Conservation (phyloP, 2,113 vertebrate species). For the Tachysurus vachellii region DNA sequence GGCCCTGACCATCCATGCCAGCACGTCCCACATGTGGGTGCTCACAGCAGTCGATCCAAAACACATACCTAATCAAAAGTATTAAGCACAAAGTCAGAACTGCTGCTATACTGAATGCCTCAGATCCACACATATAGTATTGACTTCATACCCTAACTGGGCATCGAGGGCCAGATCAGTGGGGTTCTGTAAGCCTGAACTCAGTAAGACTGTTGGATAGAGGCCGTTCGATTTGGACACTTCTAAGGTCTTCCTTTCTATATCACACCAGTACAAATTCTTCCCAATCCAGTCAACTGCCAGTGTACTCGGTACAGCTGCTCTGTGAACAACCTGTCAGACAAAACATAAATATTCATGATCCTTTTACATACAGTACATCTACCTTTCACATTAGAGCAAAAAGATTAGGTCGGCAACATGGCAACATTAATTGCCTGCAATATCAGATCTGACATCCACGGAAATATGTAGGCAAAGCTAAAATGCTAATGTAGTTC, state of each 20-base stretch:
- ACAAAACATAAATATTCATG: slow-evolving; percentile 21
- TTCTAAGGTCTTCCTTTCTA: slow-evolving; percentile 92
- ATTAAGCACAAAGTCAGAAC: not conserved
- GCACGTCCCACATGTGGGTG: slow-evolving; percentile 88
- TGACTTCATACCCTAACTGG: slow-evolving; percentile 80
- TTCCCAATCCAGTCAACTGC: slow-evolving; percentile 98
- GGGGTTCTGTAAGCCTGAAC: slow-evolving; percentile 85
- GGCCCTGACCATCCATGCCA: slow-evolving; percentile 93
- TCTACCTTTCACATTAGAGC: not conserved
- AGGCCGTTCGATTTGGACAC: slow-evolving; percentile 95
- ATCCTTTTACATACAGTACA: not conserved
- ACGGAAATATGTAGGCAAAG: not conserved
- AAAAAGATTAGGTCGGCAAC: not conserved
- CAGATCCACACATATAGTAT: not conserved
- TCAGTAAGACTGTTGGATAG: slow-evolving; percentile 89
- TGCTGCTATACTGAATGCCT: not conserved
- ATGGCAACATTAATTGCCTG: not conserved
- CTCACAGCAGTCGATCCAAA: slow-evolving; percentile 98
- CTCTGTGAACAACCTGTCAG: slow-evolving; percentile 87
- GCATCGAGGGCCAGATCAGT: slow-evolving; percentile 89
- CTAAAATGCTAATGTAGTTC: slow-evolving; percentile 15
- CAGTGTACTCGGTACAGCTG: slow-evolving; percentile 90
- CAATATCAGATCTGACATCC: slow-evolving; percentile 11
- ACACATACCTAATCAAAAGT: slow-evolving; percentile 79
- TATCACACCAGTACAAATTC: slow-evolving; percentile 97